Base-by-base conservation (phyloP, 2,888 invertebrate species). In the Megamerina dolium region DNA sequence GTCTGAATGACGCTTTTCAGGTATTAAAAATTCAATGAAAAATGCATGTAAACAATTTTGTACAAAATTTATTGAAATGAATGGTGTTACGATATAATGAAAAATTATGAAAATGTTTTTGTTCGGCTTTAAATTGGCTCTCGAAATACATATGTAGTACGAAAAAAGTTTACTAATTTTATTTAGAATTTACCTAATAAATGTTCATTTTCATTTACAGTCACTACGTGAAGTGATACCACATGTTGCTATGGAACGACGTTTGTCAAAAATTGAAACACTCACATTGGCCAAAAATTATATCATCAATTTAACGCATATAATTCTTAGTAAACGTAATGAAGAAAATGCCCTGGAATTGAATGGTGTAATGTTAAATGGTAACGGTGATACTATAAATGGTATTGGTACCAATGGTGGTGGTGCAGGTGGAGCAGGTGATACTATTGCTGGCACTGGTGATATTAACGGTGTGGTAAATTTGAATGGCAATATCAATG, bases 1-100 rank as follows among this genome's bases (percentile, higher is more conserved):
- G 87, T 40, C 77, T 92, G 44, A 92, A 92, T 67, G 87, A 90
- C 63, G 92, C 92, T 13, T 92, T 92, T 70, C 87, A 89, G 79
- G 88, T 85, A 69, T 65, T 43, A 39, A 32, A 21, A n/a, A 18
- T 33, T 18, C 21, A 20, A 36, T 30, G 31, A 8, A 8, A 6
- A 30, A 13, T 13, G 5, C n/a, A n/a, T n/a, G n/a, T n/a, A n/a
- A n/a, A n/a, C n/a, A n/a, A n/a, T n/a, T n/a, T n/a, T n/a, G 13
- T 23, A 4, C 12, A 18, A 23, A 40, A 26, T 32, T 26, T 19
- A 32, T 32, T 31, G 1, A 36, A 14, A 4, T 34, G 2, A n/a
- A 26, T 26, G 9, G 9, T 26, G 26, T 26, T 26, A n/a, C n/a
- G n/a, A n/a, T n/a, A n/a, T n/a, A n/a, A n/a, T n/a, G n/a, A n/a